Evolutionary conservation across 2,888 invertebrate genomes (phyloP).

Genomic region (Andrena minutula): DNA sequence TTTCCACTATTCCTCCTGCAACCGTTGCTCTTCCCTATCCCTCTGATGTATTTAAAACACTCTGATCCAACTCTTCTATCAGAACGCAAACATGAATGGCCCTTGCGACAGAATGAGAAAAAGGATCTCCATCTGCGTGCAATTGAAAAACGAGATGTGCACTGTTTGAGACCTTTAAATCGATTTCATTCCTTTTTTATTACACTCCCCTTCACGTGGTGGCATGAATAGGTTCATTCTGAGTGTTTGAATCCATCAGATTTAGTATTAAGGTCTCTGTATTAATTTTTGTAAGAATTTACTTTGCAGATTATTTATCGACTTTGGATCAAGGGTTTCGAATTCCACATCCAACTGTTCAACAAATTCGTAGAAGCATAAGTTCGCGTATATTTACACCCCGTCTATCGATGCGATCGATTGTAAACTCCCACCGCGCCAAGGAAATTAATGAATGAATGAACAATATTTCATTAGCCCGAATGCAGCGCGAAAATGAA

Average conservation of each 20-base stretch:
- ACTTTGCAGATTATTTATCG: no score
- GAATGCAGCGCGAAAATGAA: conserved; percentile 19
- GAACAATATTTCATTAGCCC: background rate
- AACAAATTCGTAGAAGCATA: background rate
- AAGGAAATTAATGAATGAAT: background rate
- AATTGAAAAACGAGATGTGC: background rate
- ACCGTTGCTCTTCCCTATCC: background rate
- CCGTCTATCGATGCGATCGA: background rate
- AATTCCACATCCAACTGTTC: background rate
- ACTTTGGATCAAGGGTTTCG: no score
- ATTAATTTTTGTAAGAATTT: no score
- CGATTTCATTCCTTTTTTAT: background rate
- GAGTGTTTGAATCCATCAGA: background rate
- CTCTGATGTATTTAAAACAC: conserved; percentile 5
- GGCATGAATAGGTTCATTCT: background rate
- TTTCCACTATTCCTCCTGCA: background rate
- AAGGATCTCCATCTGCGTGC: background rate
- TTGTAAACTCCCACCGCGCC: background rate
- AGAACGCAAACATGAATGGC: background rate
- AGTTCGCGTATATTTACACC: background rate
- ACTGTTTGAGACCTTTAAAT: conserved; percentile 6
- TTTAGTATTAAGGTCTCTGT: no score
- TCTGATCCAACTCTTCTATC: conserved; percentile 21
- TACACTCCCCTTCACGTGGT: background rate
- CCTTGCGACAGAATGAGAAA: background rate